phyloP scores from a whole-genome alignment of 1,140 invertebrate genomes.

The Onthophagus taurus region DNA sequence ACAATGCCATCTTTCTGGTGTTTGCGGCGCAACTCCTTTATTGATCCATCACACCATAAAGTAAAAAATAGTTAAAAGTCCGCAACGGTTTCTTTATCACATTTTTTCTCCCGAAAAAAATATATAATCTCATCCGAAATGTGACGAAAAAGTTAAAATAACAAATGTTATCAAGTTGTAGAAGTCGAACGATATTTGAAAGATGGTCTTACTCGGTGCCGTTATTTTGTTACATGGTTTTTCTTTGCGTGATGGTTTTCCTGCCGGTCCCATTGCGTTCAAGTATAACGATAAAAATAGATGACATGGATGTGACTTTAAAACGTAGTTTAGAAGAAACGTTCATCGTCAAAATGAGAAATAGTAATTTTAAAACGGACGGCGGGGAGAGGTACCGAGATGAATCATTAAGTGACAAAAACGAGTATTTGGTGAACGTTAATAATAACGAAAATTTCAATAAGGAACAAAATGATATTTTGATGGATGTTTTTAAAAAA shows the following conservation, averaged over 20 bases:
- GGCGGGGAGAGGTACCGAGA: slow-evolving; percentile 16
- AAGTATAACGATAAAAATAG: slow-evolving; percentile 18
- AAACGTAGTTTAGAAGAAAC: slow-evolving; percentile 23
- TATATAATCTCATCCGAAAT: not conserved
- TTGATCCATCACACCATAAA: too few species aligned
- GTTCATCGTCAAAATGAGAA: slow-evolving; percentile 33
- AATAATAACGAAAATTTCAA: slow-evolving; percentile 29
- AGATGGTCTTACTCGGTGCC: slow-evolving; percentile 36
- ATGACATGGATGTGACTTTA: slow-evolving; percentile 3
- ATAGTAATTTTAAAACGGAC: slow-evolving; percentile 35
- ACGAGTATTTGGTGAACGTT: slow-evolving; percentile 34
- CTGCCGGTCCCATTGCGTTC: slow-evolving; percentile 35
- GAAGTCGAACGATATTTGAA: slow-evolving; percentile 15
- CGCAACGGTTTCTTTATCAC: not conserved
- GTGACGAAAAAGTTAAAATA: slow-evolving; percentile 2
- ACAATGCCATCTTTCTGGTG: too few species aligned
- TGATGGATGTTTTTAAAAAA: slow-evolving; percentile 43
- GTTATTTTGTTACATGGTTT: slow-evolving; percentile 31
- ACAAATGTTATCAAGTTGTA: not conserved
- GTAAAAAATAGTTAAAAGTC: not conserved
- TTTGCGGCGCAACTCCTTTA: too few species aligned
- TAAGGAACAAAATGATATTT: slow-evolving; percentile 39
- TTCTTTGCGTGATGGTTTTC: slow-evolving; percentile 33
- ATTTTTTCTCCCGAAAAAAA: not conserved
- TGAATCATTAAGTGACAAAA: slow-evolving; percentile 23